Conservation (phyloP, 2,797 vertebrate genomes). For the Luscinia megarhynchos region DNA sequence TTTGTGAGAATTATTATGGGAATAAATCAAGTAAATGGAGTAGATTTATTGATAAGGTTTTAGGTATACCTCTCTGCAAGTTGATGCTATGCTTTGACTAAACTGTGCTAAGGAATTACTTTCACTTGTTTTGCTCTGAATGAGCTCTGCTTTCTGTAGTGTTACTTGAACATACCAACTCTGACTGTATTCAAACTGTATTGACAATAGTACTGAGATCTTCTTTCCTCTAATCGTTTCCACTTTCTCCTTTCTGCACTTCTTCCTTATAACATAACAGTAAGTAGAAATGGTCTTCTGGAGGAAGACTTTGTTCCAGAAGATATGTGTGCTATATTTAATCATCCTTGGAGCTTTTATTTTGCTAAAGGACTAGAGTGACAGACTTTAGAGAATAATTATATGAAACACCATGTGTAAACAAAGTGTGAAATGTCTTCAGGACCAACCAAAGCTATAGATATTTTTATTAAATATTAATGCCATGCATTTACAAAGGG, state of each 20-base stretch:
- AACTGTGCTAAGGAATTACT: background rate
- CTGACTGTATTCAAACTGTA: background rate
- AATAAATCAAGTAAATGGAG: background rate
- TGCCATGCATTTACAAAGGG: conserved; percentile 67
- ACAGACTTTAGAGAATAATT: conserved; percentile 69
- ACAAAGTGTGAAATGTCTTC: conserved; percentile 74
- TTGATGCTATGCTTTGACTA: background rate
- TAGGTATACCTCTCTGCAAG: background rate
- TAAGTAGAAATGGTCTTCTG: background rate
- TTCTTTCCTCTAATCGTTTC: background rate
- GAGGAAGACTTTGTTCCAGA: background rate
- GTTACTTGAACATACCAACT: background rate
- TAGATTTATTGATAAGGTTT: background rate
- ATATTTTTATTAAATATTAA: conserved; percentile 82
- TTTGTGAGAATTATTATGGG: background rate
- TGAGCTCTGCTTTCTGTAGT: background rate
- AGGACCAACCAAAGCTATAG: conserved; percentile 69
- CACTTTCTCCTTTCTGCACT: background rate
- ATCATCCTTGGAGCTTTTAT: conserved; percentile 48
- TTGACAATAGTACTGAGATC: background rate
- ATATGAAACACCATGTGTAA: conserved; percentile 73
- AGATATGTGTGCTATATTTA: conserved; percentile 11
- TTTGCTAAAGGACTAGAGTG: conserved; percentile 53
- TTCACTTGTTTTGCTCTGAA: background rate
- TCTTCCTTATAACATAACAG: background rate